phyloP scores from a whole-genome alignment of 2,888 invertebrate genomes.

The Carcina quercana region DNA sequence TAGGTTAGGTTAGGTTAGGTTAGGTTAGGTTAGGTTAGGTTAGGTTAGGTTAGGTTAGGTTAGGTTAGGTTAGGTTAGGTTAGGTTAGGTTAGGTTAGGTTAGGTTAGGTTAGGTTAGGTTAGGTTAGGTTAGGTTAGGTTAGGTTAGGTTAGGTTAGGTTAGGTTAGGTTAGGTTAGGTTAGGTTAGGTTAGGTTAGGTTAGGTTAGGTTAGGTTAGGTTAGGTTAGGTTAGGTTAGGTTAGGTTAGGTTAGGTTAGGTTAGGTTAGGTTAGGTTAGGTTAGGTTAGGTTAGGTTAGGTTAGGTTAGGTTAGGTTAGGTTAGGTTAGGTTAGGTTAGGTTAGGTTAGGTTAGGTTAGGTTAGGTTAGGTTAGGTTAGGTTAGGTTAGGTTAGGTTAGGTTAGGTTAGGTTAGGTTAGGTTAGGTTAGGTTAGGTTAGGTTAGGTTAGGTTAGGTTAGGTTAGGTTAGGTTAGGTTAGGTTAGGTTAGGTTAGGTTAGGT shows the following conservation, averaged over 20 bases:
- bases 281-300: constrained; percentile 15
- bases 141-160: constrained; percentile 4
- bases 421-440: constrained; percentile 16
- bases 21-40: constrained; percentile 2
- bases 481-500: constrained; percentile 17
- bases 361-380: constrained; percentile 13
- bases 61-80: constrained; percentile 4
- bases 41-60: constrained; percentile 6
- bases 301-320: constrained; percentile 15
- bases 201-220: constrained; percentile 7
- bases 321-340: constrained; percentile 14
- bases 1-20: constrained; percentile 1
- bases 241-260: constrained; percentile 10
- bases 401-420: constrained; percentile 12
- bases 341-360: constrained; percentile 12
- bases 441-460: constrained; percentile 16
- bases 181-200: constrained; percentile 5
- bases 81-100: constrained; percentile 5
- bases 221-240: constrained; percentile 7
- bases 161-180: constrained; percentile 4
- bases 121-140: constrained; percentile 1
- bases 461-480: constrained; percentile 17
- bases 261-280: constrained; percentile 15
- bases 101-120: constrained; percentile 4
- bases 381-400: constrained; percentile 9